phyloP scores from a whole-genome alignment of 2,113 vertebrate species.

The Hippopotamus amphibius region DNA sequence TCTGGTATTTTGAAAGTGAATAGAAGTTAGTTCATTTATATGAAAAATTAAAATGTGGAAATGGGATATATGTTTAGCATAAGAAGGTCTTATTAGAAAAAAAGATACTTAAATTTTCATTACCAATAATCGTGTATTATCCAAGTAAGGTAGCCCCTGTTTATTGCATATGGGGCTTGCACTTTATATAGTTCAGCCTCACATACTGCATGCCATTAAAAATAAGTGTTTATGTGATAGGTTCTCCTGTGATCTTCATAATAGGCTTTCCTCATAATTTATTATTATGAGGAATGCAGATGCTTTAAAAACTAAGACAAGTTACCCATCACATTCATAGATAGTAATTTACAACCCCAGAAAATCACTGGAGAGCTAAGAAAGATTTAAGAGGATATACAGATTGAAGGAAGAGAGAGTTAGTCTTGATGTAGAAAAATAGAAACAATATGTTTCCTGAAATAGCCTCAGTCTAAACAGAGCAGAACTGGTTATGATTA shows the following conservation, averaged over 20 bases:
- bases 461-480: neutral
- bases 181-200: neutral
- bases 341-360: neutral
- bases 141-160: neutral
- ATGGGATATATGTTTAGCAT: neutral
- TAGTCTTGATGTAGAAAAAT: slow-evolving; percentile 42
- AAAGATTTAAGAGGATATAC: neutral
- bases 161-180: neutral
- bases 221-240: neutral
- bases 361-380: neutral
- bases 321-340: neutral
- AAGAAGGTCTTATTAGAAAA: neutral
- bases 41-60: slow-evolving; percentile 16
- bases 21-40: neutral
- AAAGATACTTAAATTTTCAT: neutral
- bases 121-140: neutral
- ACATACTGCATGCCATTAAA: neutral
- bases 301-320: neutral
- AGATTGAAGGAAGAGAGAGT: neutral
- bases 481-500: neutral
- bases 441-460: neutral
- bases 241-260: neutral
- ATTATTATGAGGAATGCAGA: neutral
- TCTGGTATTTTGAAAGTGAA: slow-evolving; percentile 10
- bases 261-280: neutral